A percentile compares a stretch with the other conserved stretches of the same genome.
Evolutionary conservation across 2,113 vertebrate species (phyloP).

Genomic region (Vulpes vulpes): DNA sequence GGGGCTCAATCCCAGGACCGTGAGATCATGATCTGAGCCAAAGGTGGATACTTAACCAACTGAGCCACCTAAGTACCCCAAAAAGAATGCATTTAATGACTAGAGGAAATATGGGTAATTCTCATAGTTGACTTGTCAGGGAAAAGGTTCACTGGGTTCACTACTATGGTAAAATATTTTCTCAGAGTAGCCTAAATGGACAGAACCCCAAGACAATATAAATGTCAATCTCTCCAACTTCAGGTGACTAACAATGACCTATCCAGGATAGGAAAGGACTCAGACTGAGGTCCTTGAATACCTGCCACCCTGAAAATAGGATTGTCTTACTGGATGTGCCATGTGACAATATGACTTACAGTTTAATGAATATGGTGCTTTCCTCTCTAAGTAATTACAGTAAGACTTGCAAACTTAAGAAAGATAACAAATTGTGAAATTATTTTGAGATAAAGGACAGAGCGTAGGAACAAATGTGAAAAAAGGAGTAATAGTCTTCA

Average conservation of each 20-base stretch:
- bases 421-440: constrained; percentile 41
- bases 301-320: neutral
- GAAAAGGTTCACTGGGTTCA: neutral
- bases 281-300: neutral
- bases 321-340: neutral
- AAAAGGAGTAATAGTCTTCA: neutral
- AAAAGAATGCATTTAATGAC: neutral
- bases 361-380: constrained; percentile 37
- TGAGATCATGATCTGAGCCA: neutral
- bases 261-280: neutral
- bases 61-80: neutral
- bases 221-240: neutral
- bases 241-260: neutral
- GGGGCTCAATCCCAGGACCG: neutral
- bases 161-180: neutral
- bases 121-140: neutral
- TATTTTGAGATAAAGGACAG: neutral
- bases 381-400: constrained; percentile 33
- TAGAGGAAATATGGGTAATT: neutral
- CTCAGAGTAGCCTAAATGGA: neutral
- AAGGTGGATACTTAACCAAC: neutral
- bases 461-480: neutral
- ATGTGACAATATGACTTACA: neutral
- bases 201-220: neutral
- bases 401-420: constrained; percentile 22